phyloP scores from a whole-genome alignment of 2,797 vertebrate genomes.

The Emydoidea blandingii region DNA sequence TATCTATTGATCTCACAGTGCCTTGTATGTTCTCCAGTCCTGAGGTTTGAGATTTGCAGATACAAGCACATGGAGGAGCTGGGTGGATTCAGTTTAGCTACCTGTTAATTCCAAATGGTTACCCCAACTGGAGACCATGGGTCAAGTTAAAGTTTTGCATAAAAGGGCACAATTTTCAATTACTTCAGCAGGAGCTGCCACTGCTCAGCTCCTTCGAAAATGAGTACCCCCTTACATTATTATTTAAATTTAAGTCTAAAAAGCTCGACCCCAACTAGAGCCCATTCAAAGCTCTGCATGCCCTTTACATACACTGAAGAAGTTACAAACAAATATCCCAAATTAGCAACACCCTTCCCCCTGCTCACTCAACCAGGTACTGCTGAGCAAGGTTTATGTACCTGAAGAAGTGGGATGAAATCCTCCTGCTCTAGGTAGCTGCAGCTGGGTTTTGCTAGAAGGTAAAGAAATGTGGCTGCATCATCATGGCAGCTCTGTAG shows the following conservation, averaged over 20 bases:
- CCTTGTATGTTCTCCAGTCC: neutral
- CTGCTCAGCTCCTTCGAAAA: neutral
- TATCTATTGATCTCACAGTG: neutral
- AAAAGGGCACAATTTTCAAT: neutral
- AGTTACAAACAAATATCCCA: accelerated
- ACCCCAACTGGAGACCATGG: neutral
- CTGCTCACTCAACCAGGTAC: neutral
- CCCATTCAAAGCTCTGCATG: neutral
- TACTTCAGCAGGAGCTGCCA: neutral
- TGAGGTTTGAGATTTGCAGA: neutral
- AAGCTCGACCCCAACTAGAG: neutral
- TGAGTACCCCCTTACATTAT: neutral
- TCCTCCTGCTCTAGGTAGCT: conserved; percentile 95
- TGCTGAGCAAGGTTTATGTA: conserved; percentile 60
- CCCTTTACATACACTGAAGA: neutral
- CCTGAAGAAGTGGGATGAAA: conserved; percentile 97
- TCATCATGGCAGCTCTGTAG: conserved; percentile 94
- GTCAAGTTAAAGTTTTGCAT: neutral
- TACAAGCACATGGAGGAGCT: neutral
- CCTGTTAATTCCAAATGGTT: neutral
- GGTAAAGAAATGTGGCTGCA: conserved; percentile 91
- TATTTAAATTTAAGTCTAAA: conserved; percentile 3
- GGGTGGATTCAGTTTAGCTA: neutral
- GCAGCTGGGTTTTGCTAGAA: conserved; percentile 92
- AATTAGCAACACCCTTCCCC: neutral